Conservation (phyloP, 2,888 invertebrate genomes). For the Zele albiditarsus region DNA sequence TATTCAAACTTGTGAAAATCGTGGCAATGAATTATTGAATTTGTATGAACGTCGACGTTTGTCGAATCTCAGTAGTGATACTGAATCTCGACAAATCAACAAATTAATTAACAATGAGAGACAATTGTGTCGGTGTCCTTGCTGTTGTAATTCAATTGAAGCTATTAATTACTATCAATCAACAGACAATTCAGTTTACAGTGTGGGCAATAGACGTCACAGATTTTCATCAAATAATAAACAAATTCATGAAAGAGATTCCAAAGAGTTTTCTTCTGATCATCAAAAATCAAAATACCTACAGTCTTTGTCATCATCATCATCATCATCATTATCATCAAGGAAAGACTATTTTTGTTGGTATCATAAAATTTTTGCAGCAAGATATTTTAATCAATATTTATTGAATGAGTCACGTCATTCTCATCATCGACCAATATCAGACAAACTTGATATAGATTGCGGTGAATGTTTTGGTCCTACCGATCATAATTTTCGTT, state of each 20-base stretch:
- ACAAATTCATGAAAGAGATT: not conserved
- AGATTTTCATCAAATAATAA: not conserved
- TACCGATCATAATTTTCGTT: constrained; percentile 53
- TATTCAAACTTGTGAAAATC: not conserved
- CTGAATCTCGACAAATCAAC: not conserved
- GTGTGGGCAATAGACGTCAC: not conserved
- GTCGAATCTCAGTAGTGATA: not conserved
- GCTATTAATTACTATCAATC: constrained; percentile 26
- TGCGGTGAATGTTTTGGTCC: constrained; percentile 30
- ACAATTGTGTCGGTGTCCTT: not conserved
- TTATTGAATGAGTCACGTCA: not conserved
- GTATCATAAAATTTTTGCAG: constrained; percentile 26
- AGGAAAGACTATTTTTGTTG: constrained; percentile 5
- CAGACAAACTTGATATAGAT: not conserved
- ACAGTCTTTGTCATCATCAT: not conserved
- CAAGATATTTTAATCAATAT: constrained; percentile 12
- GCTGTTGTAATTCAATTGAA: constrained; percentile 17
- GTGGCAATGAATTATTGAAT: not conserved
- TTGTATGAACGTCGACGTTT: not conserved
- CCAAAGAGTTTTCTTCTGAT: not conserved
- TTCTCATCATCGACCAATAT: not conserved
- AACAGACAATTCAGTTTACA: not conserved
- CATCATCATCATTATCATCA: constrained; percentile 2
- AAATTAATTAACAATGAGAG: not conserved
- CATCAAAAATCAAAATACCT: not conserved